Base-by-base conservation (phyloP, 1,140 invertebrate genomes). In the Zaprionus ghesquierei region DNA sequence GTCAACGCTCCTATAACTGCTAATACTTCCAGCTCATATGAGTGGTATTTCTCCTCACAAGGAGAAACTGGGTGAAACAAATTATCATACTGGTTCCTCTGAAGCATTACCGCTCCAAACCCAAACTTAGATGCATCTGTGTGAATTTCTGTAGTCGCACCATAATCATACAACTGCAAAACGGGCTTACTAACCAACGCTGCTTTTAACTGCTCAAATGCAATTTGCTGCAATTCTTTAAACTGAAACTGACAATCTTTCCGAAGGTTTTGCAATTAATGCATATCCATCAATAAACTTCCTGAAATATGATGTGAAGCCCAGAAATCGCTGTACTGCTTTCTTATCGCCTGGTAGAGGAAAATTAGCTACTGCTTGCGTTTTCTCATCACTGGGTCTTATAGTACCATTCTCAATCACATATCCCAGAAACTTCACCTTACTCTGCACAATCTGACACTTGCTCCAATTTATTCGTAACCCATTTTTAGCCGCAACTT, bases 11-110 rank as follows among this genome's bases (percentile, higher is more conserved):
- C 55, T 38, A 69, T 60, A 18, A 77, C 63, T 13, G 77, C 89
- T 20, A 91, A 31, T 13, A 66, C 72, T 64, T 91, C 82, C 1
- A 81, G 29, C 44, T 91, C 78, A 60, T 77, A 86, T 9, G 72
- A 82, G 54, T 79, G 75, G 53, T 86, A 90, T 22, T 72, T 77
- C 25, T 63, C 38, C 62, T 91, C 69, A 51, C 22, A 25, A 23
- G 50, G 50, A 8, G n/a, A 5, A 15, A 51, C 50, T 27, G 50
- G 50, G 13, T 51, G 50, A 12, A 27, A 51, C 50, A 27, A n/a
- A 13, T 15, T 2, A 51, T 51, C 50, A 13, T 23, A 22, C 12
- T 22, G 22, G 22, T 51, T 23, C 25, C 22, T 51, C 22, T 51
- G 50, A 22, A 51, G 5, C 18, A 23, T 12, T 12, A 49, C 20